Evolutionary conservation across 2,888 invertebrate genomes (phyloP).

Genomic region (Fragum sueziense): DNA sequence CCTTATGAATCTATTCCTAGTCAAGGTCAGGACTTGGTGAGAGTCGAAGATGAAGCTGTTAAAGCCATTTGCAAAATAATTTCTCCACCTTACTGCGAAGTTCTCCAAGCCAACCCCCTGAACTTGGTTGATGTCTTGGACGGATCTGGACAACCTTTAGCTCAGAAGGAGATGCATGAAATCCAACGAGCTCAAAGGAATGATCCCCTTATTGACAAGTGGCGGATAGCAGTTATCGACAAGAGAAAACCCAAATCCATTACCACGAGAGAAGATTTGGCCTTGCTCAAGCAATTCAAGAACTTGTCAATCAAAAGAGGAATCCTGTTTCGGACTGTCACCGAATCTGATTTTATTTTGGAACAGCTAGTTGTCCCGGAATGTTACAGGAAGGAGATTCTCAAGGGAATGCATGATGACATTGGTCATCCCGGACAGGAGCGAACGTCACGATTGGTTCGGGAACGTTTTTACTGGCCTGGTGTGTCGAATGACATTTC

Average conservation of each 20-base stretch:
- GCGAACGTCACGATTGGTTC: not conserved
- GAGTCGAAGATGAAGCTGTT: not conserved
- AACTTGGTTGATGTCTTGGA: not conserved
- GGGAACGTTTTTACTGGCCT: constrained; percentile 18
- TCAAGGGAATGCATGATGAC: not conserved
- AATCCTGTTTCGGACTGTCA: constrained; percentile 1
- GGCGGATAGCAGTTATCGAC: constrained; percentile 7
- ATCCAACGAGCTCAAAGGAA: not conserved
- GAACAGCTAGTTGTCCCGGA: constrained; percentile 14
- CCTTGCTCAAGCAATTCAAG: constrained; percentile 6
- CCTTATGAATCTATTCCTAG: not conserved
- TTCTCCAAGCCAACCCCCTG: not conserved
- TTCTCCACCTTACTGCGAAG: not conserved
- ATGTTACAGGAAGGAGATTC: not conserved
- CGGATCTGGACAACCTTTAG: not conserved
- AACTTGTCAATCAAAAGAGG: constrained; percentile 2
- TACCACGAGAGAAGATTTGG: not conserved
- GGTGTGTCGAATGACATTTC: not conserved
- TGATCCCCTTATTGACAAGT: constrained; percentile 6
- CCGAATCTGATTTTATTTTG: not conserved
- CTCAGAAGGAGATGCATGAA: not conserved
- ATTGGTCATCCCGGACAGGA: constrained; percentile 19
- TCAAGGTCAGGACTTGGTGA: not conserved
- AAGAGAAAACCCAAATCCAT: not conserved
- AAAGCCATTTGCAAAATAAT: not conserved